Conservation (phyloP, 1,140 invertebrate genomes). For the Hylyphantes graminicola region DNA sequence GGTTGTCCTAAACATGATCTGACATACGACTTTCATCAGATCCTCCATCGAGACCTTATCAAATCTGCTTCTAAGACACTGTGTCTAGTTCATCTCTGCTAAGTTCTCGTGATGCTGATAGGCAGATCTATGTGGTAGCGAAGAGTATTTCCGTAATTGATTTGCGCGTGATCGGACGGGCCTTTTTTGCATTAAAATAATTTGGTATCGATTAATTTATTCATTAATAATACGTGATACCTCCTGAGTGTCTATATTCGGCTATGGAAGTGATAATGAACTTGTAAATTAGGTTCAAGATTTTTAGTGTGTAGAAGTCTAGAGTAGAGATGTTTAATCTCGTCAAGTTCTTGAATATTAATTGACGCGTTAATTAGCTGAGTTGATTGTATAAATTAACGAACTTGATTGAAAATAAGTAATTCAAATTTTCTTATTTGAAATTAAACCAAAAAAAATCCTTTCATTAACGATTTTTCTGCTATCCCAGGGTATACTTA, state of each 20-base stretch:
- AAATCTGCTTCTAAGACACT: constrained; percentile 24
- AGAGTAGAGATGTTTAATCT: too few relatives aligned
- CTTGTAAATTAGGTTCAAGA: too few relatives aligned
- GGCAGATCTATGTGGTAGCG: background rate
- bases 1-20: constrained; percentile 36
- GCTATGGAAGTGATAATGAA: too few relatives aligned
- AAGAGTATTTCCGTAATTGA: too few relatives aligned
- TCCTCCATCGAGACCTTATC: constrained; percentile 26
- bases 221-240: too few relatives aligned
- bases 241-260: too few relatives aligned
- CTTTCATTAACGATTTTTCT: too few relatives aligned
- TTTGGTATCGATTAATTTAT: too few relatives aligned
- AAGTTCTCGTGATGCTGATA: constrained; percentile 31
- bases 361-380: background rate
- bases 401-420: background rate
- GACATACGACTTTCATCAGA: constrained; percentile 31
- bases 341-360: background rate
- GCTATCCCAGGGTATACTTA: too few relatives aligned
- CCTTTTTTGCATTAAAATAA: too few relatives aligned
- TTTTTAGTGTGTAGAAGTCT: too few relatives aligned
- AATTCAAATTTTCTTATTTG: background rate
- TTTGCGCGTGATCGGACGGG: too few relatives aligned
- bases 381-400: background rate
- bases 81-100: constrained; percentile 32
- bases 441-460: background rate